Percentiles rank a stretch among this genome's conserved stretches.
Conservation (phyloP, 2,888 invertebrate genomes). For the Xanthorhoe spadicearia region DNA sequence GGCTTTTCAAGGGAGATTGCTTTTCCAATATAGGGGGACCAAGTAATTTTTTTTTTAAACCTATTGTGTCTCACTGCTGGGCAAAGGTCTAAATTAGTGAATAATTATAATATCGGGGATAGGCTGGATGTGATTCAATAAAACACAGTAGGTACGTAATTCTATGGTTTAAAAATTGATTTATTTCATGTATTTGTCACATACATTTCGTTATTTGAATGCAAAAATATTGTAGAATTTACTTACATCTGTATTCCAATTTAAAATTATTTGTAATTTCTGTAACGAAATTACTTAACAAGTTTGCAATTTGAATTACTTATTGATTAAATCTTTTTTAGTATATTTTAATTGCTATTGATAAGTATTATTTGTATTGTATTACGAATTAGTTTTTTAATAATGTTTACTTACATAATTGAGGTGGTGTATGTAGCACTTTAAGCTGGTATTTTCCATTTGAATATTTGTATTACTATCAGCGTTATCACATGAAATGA, state of each 20-base stretch:
- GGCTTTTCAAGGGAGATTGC: no score
- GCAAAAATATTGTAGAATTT: constrained; percentile 72
- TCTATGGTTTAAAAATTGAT: constrained; percentile 58
- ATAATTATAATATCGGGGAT: neutral
- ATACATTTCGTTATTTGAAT: constrained; percentile 70
- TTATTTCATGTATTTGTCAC: constrained; percentile 70
- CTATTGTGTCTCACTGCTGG: no score
- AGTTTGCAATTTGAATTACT: constrained; percentile 6
- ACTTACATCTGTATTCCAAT: constrained; percentile 46
- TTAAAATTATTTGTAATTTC: constrained; percentile 34
- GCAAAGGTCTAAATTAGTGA: no score
- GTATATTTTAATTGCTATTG: constrained; percentile 14
- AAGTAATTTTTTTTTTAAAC: no score
- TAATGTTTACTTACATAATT: constrained; percentile 9
- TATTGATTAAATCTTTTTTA: constrained; percentile 1
- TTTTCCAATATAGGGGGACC: no score
- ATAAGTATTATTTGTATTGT: constrained; percentile 9
- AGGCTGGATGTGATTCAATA: constrained; percentile 6
- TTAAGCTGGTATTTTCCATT: constrained; percentile 18
- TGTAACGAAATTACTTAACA: constrained; percentile 30
- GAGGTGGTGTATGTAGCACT: constrained; percentile 13
- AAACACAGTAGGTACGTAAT: constrained; percentile 15
- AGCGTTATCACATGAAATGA: constrained; percentile 44
- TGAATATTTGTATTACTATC: constrained; percentile 21
- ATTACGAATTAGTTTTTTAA: constrained; percentile 19